Conservation (phyloP, 2,888 invertebrate species). For the Odontocolon sp. region DNA sequence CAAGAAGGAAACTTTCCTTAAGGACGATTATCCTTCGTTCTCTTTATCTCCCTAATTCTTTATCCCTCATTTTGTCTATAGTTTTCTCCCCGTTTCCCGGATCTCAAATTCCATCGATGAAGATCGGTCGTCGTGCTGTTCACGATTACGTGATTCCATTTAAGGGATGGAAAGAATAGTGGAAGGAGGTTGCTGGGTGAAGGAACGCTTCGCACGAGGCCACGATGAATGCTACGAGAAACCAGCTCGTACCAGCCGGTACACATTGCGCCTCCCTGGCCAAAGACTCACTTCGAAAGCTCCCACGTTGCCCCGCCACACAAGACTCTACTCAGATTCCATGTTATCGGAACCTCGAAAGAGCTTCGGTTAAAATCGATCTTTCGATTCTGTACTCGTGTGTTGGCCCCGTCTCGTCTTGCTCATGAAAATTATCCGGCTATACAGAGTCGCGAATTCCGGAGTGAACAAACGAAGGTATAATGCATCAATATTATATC, state of each 20-base stretch:
- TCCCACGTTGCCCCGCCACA: slow-evolving; percentile 1
- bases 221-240: slow-evolving; percentile 45
- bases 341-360: slow-evolving; percentile 58
- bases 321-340: slow-evolving; percentile 54
- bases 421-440: slow-evolving; percentile 13
- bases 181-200: slow-evolving; percentile 18
- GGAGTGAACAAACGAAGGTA: neutral
- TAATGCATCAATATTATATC: slow-evolving; percentile 4
- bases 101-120: slow-evolving; percentile 21
- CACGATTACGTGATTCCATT: slow-evolving; percentile 26
- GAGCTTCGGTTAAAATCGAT: slow-evolving; percentile 49
- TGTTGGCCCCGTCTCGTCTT: slow-evolving; percentile 14
- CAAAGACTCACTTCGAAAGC: slow-evolving; percentile 50
- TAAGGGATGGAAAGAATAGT: neutral
- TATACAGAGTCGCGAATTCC: neutral
- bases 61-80: no score
- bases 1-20: no score
- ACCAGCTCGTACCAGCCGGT: slow-evolving; percentile 58
- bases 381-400: slow-evolving; percentile 37
- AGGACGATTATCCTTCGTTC: no score
- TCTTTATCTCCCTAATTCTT: no score
- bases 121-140: slow-evolving; percentile 17
- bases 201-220: slow-evolving; percentile 52
- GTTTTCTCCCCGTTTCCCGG: neutral
- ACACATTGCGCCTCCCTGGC: slow-evolving; percentile 38